These are phyloP conservation scores for Pentalonia nigronervosa DNA, from an alignment of 1,140 invertebrate genomes.

Conservation along the genomic window DNA sequence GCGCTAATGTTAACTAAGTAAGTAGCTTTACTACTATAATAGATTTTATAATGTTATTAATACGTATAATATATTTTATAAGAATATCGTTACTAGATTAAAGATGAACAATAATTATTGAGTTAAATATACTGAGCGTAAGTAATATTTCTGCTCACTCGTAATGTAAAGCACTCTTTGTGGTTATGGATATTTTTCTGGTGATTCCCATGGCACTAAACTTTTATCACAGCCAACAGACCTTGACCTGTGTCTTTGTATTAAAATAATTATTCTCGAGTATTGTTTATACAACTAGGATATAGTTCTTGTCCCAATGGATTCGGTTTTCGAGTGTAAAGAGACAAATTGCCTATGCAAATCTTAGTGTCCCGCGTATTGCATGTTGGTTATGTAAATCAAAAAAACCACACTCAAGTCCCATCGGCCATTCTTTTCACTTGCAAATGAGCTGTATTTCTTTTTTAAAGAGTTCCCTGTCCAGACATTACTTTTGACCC, in stretches of 20 bases:
- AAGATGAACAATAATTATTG: neutral
- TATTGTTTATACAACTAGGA: slow-evolving; percentile 9
- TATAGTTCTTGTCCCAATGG: neutral
- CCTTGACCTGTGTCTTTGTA: slow-evolving; percentile 7
- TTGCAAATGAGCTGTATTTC: slow-evolving; percentile 31
- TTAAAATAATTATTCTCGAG: slow-evolving; percentile 19
- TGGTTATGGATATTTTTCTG: neutral
- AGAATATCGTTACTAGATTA: neutral
- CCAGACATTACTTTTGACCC: neutral
- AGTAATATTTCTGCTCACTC: neutral
- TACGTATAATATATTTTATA: neutral
- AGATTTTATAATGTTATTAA: neutral
- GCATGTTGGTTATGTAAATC: slow-evolving; percentile 18
- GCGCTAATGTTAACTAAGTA: too few species aligned
- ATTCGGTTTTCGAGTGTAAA: slow-evolving; percentile 13
- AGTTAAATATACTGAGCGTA: neutral
- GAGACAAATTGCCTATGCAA: slow-evolving; percentile 43
- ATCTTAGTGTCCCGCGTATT: neutral
- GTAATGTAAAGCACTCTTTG: neutral
- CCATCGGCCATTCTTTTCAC: slow-evolving; percentile 19
- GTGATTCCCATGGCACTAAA: neutral
- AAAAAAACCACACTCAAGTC: slow-evolving; percentile 12
- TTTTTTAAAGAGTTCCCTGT: slow-evolving; percentile 17
- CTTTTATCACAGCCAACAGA: neutral
- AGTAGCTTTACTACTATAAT: neutral